Base-by-base conservation (phyloP, 2,797 vertebrate species). In the Anomalospiza imberbis region DNA sequence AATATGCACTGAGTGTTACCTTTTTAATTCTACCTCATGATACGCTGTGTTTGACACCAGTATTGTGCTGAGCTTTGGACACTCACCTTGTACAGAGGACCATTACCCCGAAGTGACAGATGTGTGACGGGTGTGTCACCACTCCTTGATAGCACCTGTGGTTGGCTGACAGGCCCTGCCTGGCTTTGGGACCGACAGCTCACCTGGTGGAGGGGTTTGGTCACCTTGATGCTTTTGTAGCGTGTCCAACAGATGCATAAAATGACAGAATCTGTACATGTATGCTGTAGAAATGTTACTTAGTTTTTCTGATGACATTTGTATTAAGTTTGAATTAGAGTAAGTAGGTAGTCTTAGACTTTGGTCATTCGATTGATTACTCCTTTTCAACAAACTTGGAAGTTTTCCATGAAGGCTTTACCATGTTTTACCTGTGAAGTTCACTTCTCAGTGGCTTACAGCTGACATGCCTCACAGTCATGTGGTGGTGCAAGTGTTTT, bases 11-110 rank as follows among this genome's bases (percentile, higher is more conserved):
- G 88, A 91, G 78, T 95, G 93, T 91, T 96, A 93, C 82, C 63
- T 85, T 95, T 93, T 95, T 28, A 93, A 95, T 78, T 96, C 96
- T 97, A 97, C 96, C 96, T 97, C 97, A 95, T 93, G 61, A 95
- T 61, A 58, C 17, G 40, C 84, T 97, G 91, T 86, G 91, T 94
- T 89, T 93, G 58, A 95, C 80, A 84, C 85, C 86, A 89, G 88
- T 81, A 45, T 76, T 94, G 85, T 80, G 95, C 94, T 94, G 91
- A 91, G 79, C 66, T 51, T 80, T 47, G 71, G 83, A 82, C 55
- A n/a, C 77, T 76, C 57, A 62, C 89, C 58, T 67, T 92, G 75
- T 89, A 16, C 67, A 66, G 75, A 31, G 60, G 82, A 31, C 53
- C 18, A 5, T 76, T 20, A 21, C 50, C 89, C 63, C 45, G 1